These are phyloP conservation scores for Yponomeuta plumbellus DNA, from an alignment of 2,888 invertebrate species.

Conservation along the genomic window DNA sequence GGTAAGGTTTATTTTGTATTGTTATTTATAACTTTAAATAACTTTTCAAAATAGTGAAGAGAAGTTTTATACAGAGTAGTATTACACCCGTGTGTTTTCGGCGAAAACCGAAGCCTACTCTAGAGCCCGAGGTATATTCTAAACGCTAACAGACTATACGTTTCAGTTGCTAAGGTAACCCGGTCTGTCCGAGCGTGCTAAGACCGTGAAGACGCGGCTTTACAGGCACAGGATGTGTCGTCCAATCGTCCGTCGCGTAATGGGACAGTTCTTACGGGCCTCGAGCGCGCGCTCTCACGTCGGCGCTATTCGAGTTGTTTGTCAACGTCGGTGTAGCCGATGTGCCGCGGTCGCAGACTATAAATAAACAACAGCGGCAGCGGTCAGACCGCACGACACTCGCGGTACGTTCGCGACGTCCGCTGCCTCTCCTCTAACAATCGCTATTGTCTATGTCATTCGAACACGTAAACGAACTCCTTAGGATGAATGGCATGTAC, in stretches of 20 bases:
- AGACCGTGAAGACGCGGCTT: too few relatives aligned
- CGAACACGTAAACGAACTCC: not conserved
- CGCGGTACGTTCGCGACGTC: conserved; percentile 9
- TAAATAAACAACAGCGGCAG: conserved; percentile 55
- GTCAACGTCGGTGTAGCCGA: conserved; percentile 57
- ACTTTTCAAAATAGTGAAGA: too few relatives aligned
- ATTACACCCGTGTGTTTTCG: too few relatives aligned
- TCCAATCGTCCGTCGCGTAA: conserved; percentile 29
- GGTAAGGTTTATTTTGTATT: too few relatives aligned
- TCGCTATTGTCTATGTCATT: conserved; percentile 45
- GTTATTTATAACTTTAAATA: too few relatives aligned
- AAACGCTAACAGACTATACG: too few relatives aligned
- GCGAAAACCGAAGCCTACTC: too few relatives aligned
- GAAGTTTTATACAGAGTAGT: too few relatives aligned
- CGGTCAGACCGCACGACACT: conserved; percentile 35
- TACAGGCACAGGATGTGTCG: conserved; percentile 18
- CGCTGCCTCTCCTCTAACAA: conserved; percentile 30
- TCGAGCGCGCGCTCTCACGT: conserved; percentile 18
- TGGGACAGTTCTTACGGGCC: conserved; percentile 42
- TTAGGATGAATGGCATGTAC: conserved; percentile 6
- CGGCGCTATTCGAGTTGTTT: conserved; percentile 51
- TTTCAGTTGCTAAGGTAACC: too few relatives aligned
- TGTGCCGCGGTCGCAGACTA: conserved; percentile 45
- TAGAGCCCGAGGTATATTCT: too few relatives aligned
- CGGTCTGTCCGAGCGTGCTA: too few relatives aligned